A percentile compares a stretch with the other conserved stretches of the same genome.
Conservation (phyloP, 2,797 vertebrate genomes). For the Urophycis tenuis region DNA sequence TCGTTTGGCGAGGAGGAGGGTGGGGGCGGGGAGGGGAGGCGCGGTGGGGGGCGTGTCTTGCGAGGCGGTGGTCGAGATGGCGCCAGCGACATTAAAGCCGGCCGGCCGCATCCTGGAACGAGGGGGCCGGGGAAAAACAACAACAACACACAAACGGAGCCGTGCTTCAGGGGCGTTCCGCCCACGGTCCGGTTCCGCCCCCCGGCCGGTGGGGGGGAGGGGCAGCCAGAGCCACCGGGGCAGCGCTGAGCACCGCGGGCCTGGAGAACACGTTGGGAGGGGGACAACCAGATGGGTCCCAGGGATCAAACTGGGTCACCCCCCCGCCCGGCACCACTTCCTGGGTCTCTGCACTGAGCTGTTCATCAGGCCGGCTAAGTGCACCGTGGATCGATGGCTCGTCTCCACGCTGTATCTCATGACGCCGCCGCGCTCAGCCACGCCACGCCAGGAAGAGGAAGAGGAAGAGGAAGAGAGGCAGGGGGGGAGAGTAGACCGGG, state of each 20-base stretch:
- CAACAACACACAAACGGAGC: neutral
- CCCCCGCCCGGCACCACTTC: slow-evolving; percentile 45
- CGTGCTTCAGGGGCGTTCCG: neutral
- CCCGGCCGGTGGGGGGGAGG: slow-evolving; percentile 30
- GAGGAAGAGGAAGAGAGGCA: no score
- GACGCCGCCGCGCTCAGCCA: slow-evolving; percentile 52
- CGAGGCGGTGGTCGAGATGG: slow-evolving; percentile 8
- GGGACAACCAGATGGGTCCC: slow-evolving; percentile 46
- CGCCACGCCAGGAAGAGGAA: slow-evolving; percentile 54
- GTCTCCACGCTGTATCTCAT: slow-evolving; percentile 69
- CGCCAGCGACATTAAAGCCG: slow-evolving; percentile 43
- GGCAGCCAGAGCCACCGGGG: no score
- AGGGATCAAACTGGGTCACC: slow-evolving; percentile 54
- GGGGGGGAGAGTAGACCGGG: no score
- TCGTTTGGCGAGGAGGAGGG: slow-evolving; percentile 51
- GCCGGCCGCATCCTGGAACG: slow-evolving; percentile 32
- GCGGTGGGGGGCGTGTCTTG: slow-evolving; percentile 27
- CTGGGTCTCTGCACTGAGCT: slow-evolving; percentile 56
- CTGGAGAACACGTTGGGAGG: no score
- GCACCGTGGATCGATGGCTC: slow-evolving; percentile 74
- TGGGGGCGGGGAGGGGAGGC: slow-evolving; percentile 38
- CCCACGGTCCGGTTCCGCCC: neutral
- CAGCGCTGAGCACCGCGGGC: no score
- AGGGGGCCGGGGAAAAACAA: slow-evolving; percentile 5
- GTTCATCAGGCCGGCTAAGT: slow-evolving; percentile 74